Evolutionary conservation across 2,888 invertebrate species (phyloP).

Genomic region (Eupithecia inturbata): DNA sequence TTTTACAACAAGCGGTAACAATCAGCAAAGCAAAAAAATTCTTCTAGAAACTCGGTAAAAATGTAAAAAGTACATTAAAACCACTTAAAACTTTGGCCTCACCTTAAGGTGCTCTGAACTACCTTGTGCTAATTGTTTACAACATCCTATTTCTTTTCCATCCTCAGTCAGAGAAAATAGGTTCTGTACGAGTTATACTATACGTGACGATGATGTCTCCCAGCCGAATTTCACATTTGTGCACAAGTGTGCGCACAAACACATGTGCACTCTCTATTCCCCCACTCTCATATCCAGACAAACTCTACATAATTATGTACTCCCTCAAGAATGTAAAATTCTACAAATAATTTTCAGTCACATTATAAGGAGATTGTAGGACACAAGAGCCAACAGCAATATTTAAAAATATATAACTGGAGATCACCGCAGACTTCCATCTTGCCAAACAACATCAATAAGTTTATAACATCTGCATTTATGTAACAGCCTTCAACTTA

Average conservation of each 20-base stretch:
- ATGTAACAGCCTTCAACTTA: neutral
- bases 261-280: neutral
- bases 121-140: slow-evolving; percentile 22
- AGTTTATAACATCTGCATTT: neutral
- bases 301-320: neutral
- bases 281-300: neutral
- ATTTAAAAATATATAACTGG: neutral
- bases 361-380: neutral
- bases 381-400: neutral
- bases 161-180: slow-evolving; percentile 4
- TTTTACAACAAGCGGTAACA: slow-evolving; percentile 27
- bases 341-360: neutral
- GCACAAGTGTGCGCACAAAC: neutral
- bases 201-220: neutral
- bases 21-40: slow-evolving; percentile 30
- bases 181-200: neutral
- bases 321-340: neutral
- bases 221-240: neutral
- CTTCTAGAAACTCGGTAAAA: slow-evolving; percentile 26
- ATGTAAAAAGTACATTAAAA: slow-evolving; percentile 32
- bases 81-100: slow-evolving; percentile 31
- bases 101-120: slow-evolving; percentile 24
- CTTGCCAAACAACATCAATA: neutral
- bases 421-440: neutral
- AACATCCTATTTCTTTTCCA: too few relatives aligned